These are phyloP conservation scores for Antedon mediterranea DNA, from an alignment of 53 echinoderm and acorn worm genomes.

Conservation along the genomic window DNA sequence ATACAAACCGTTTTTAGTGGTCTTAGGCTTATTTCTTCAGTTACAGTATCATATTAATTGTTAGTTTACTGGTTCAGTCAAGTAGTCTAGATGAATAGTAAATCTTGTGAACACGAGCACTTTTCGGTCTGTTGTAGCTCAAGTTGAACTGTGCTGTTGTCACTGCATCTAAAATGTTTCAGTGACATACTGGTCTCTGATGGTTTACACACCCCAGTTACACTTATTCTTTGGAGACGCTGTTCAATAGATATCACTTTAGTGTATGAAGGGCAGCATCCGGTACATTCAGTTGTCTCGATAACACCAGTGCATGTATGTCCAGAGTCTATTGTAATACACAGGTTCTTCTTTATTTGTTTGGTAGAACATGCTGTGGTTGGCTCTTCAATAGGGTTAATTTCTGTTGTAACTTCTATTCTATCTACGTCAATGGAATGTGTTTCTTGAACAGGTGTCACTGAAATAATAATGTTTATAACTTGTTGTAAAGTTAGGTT, in stretches of 20 bases:
- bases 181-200: neutral
- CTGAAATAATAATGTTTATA: no score
- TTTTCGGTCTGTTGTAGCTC: neutral
- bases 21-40: no score
- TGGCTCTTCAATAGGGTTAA: neutral
- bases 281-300: neutral
- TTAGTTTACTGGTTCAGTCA: no score
- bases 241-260: neutral
- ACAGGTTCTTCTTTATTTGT: neutral
- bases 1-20: no score
- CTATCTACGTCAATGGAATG: neutral
- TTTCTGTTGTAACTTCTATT: neutral
- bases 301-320: neutral
- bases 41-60: no score
- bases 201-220: neutral
- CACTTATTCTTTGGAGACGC: neutral
- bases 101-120: neutral
- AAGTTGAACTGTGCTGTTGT: neutral
- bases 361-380: neutral
- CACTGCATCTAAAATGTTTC: neutral
- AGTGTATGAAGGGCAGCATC: neutral
- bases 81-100: neutral
- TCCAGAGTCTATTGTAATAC: neutral
- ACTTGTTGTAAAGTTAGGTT: no score
- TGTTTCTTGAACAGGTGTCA: neutral